Conservation (phyloP, 2,797 vertebrate genomes). For the Gymnocypris eckloni region DNA sequence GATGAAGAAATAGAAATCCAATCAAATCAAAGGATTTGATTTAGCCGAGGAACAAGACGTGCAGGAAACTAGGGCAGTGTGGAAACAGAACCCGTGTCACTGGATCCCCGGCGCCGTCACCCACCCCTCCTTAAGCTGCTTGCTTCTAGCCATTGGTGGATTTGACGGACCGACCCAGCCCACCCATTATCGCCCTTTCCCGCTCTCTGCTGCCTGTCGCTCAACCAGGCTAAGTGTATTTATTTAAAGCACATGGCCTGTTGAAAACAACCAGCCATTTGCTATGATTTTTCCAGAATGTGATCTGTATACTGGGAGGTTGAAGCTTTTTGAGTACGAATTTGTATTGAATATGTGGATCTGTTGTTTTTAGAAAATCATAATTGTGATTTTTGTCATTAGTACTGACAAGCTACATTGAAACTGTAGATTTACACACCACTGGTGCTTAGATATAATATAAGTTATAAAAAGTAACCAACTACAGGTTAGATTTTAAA, state of each 20-base stretch:
- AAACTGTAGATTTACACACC: background rate
- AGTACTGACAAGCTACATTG: background rate
- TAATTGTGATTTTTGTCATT: background rate
- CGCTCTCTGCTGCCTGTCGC: slow-evolving; percentile 50
- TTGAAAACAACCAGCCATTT: slow-evolving; percentile 34
- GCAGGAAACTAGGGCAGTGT: slow-evolving; percentile 72
- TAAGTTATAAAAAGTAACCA: background rate
- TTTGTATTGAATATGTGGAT: background rate
- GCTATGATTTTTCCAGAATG: slow-evolving; percentile 28
- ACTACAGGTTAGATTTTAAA: background rate
- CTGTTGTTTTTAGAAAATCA: background rate
- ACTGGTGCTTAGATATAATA: background rate
- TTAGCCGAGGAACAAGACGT: slow-evolving; percentile 12
- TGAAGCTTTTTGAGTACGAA: background rate
- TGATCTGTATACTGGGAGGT: slow-evolving; percentile 37
- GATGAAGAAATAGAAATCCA: slow-evolving; percentile 7
- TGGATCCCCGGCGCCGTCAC: background rate
- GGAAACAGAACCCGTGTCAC: slow-evolving; percentile 68
- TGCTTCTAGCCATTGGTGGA: slow-evolving; percentile 1
- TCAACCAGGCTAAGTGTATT: slow-evolving; percentile 53
- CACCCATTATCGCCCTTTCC: slow-evolving; percentile 41
- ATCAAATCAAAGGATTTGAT: slow-evolving; percentile 40
- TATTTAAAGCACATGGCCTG: slow-evolving; percentile 54
- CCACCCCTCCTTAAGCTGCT: slow-evolving; percentile 46
- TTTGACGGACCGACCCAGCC: slow-evolving; percentile 57